A percentile compares a stretch with the other conserved stretches of the same genome.
Evolutionary conservation across 2,888 invertebrate species (phyloP).

Genomic region (Dasypogon diadema): DNA sequence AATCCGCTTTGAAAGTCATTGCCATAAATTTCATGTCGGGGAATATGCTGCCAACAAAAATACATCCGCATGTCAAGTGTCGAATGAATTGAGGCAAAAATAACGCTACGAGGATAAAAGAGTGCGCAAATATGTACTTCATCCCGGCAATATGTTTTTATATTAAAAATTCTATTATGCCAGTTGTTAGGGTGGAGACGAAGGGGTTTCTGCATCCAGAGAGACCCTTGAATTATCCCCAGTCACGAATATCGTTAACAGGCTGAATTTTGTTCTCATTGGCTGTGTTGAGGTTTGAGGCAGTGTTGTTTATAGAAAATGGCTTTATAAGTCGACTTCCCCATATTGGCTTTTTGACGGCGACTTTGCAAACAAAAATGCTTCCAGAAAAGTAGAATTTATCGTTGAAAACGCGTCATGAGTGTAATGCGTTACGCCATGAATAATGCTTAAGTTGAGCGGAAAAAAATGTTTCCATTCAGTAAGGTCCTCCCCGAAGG

Average conservation of each 20-base stretch:
- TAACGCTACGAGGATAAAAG: conserved; percentile 3
- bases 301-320: neutral
- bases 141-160: conserved; percentile 22
- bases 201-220: neutral
- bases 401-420: neutral
- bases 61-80: conserved; percentile 33
- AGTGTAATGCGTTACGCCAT: conserved; percentile 10
- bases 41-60: conserved; percentile 17
- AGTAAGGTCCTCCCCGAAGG: neutral
- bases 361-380: neutral
- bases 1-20: conserved; percentile 16
- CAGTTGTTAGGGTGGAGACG: neutral
- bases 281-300: neutral
- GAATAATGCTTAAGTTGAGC: neutral
- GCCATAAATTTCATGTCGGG: conserved; percentile 17
- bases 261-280: neutral
- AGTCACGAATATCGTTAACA: neutral
- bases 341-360: conserved; percentile 10
- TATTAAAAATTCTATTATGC: conserved; percentile 45
- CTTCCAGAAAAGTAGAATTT: conserved; percentile 8
- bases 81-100: conserved; percentile 7
- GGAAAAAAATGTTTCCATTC: conserved; percentile 27
- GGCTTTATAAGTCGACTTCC: conserved; percentile 19
- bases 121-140: neutral
- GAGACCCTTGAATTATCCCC: neutral